Conservation (phyloP, 2,113 vertebrate genomes). For the Callipepla squamata region DNA sequence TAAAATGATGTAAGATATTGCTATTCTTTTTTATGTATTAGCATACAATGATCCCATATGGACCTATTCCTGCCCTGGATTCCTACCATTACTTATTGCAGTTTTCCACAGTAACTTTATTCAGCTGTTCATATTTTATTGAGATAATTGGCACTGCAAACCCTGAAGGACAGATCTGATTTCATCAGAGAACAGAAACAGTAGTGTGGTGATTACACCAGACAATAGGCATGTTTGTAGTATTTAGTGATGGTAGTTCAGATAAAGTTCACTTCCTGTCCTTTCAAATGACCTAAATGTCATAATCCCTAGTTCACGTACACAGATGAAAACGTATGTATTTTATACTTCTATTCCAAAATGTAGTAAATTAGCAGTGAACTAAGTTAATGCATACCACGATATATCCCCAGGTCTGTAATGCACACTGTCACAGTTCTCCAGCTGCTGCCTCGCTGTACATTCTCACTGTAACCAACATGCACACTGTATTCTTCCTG, state of each 20-base stretch:
- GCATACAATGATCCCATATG: background rate
- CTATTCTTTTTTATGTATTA: background rate
- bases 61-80: background rate
- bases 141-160: background rate
- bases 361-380: background rate
- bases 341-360: background rate
- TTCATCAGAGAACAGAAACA: background rate
- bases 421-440: background rate
- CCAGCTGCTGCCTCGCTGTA: background rate
- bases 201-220: background rate
- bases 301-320: background rate
- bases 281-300: background rate
- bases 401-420: background rate
- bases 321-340: background rate
- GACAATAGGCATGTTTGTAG: background rate
- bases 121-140: background rate
- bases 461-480: background rate
- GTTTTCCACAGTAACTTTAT: background rate
- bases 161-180: background rate
- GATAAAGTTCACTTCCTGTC: background rate
- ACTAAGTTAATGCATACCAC: background rate
- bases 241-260: background rate
- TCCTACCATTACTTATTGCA: background rate
- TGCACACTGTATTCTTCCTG: background rate
- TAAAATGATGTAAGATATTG: background rate